These are phyloP conservation scores for Ophonus ardosiacus DNA, from an alignment of 2,888 invertebrate genomes.

Conservation along the genomic window DNA sequence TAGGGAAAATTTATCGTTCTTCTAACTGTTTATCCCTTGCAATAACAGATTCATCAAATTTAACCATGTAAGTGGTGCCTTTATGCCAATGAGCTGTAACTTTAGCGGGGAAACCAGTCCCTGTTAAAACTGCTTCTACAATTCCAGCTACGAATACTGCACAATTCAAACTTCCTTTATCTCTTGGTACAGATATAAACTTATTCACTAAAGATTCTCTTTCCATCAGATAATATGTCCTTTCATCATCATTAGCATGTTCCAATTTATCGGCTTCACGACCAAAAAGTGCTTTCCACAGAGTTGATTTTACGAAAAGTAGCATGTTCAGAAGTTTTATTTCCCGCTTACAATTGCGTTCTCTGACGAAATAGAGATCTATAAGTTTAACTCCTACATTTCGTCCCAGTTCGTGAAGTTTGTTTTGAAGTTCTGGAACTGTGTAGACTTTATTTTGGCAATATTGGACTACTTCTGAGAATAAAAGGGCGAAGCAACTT, in stretches of 20 bases:
- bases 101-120: conserved; percentile 97
- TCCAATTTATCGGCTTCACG: conserved; percentile 99
- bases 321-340: conserved; percentile 96
- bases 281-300: conserved; percentile 99
- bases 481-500: conserved; percentile 95
- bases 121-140: conserved; percentile 95
- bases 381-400: conserved; percentile 96
- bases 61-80: conserved; percentile 99
- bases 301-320: conserved; percentile 94
- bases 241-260: conserved; percentile 98
- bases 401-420: conserved; percentile 96
- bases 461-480: conserved; percentile 99
- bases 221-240: conserved; percentile 98
- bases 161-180: conserved; percentile 98
- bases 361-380: conserved; percentile 95
- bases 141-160: conserved; percentile 99
- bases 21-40: conserved; percentile 94
- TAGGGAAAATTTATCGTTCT: conserved; percentile 81
- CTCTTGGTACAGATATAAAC: conserved; percentile 98
- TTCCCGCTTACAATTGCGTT: conserved; percentile 95
- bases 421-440: conserved; percentile 95
- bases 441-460: conserved; percentile 97
- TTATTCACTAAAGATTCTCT: conserved; percentile 97
- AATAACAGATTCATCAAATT: conserved; percentile 96
- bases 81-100: conserved; percentile 99